Percentiles rank a stretch among this genome's conserved stretches.
phyloP scores from a whole-genome alignment of 2,797 vertebrate species.

The Hippocampus kuda region DNA sequence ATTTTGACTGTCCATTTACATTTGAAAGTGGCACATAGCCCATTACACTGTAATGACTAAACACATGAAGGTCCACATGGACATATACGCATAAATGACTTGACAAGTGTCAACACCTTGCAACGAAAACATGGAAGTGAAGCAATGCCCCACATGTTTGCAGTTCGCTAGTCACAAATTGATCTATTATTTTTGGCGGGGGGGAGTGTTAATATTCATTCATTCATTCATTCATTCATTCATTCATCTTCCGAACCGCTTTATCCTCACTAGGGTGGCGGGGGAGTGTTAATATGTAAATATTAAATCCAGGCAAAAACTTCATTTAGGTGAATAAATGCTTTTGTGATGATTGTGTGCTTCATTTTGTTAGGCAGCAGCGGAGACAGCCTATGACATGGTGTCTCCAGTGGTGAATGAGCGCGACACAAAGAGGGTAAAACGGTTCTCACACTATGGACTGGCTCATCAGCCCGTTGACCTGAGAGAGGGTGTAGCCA shows the following conservation, averaged over 20 bases:
- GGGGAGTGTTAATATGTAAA: no score
- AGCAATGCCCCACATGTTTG: no score
- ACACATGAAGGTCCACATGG: no score
- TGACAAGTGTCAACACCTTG: no score
- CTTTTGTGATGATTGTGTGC: constrained; percentile 1
- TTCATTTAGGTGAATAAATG: not conserved
- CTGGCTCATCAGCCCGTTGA: constrained; percentile 91
- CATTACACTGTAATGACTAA: not conserved
- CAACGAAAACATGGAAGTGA: no score
- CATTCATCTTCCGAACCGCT: no score
- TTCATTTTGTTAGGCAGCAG: constrained; percentile 75
- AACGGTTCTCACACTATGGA: constrained; percentile 80
- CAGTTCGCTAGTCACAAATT: no score
- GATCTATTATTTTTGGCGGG: no score
- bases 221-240: no score
- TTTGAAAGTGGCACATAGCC: not conserved
- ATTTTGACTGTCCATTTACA: not conserved
- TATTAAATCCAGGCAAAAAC: not conserved
- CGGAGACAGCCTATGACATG: constrained; percentile 98
- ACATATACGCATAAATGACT: no score
- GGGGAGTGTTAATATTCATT: no score
- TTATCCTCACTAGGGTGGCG: no score
- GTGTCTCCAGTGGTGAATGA: constrained; percentile 89
- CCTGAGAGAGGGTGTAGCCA: constrained; percentile 93
- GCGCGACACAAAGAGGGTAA: constrained; percentile 77